Percentiles rank a stretch among this genome's conserved stretches.
phyloP scores from a whole-genome alignment of 2,888 invertebrate genomes.

The Tolmerus cingulatus region DNA sequence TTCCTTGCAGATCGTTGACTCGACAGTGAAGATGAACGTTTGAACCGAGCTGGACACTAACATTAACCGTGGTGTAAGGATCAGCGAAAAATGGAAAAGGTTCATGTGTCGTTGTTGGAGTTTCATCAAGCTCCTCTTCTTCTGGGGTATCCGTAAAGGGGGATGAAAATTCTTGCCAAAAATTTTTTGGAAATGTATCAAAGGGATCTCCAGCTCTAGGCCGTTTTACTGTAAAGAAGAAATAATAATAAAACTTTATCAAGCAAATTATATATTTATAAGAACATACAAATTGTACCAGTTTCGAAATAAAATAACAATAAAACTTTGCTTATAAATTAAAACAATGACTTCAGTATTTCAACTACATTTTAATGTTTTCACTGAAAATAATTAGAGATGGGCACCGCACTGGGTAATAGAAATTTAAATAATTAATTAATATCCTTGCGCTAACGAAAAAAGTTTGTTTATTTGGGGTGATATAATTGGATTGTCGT shows the following conservation, averaged over 20 bases:
- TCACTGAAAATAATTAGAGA: not conserved
- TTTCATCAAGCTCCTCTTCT: slow-evolving; percentile 60
- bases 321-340: too few species aligned
- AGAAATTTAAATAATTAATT: not conserved
- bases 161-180: slow-evolving; percentile 64
- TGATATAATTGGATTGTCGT: not conserved
- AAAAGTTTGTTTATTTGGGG: not conserved
- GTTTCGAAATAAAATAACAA: too few species aligned
- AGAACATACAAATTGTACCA: too few species aligned
- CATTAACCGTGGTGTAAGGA: slow-evolving; percentile 68
- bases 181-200: slow-evolving; percentile 63
- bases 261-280: not conserved
- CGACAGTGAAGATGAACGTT: slow-evolving; percentile 73
- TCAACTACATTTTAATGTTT: too few species aligned
- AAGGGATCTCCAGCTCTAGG: slow-evolving; percentile 63
- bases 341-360: too few species aligned
- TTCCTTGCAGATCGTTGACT: slow-evolving; percentile 74
- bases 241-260: too few species aligned
- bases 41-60: slow-evolving; percentile 73
- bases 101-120: slow-evolving; percentile 69
- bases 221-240: slow-evolving; percentile 57
- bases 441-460: not conserved
- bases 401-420: not conserved
- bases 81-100: slow-evolving; percentile 79
- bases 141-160: slow-evolving; percentile 63